A percentile compares a stretch with the other conserved stretches of the same genome.
phyloP scores from a whole-genome alignment of 2,113 vertebrate genomes.

The Shinisaurus crocodilurus region DNA sequence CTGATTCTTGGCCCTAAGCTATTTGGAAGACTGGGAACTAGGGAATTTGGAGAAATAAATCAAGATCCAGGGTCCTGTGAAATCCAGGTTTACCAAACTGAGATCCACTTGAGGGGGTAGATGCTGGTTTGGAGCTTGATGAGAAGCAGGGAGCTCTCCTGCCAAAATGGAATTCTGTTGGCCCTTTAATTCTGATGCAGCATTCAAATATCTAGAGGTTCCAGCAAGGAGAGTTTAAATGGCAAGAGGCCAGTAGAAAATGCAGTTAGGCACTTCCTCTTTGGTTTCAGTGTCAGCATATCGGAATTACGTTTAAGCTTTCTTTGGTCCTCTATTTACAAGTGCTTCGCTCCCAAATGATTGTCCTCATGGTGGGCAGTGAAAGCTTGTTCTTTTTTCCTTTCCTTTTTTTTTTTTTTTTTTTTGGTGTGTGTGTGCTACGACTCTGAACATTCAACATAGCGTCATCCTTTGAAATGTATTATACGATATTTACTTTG shows the following conservation, averaged over 20 bases:
- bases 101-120: background rate
- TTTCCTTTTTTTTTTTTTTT: too few species aligned
- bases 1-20: background rate
- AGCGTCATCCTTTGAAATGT: background rate
- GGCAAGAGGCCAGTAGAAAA: background rate
- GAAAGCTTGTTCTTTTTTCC: background rate
- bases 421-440: too few species aligned
- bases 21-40: background rate
- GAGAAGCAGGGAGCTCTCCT: accelerated
- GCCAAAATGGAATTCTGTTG: background rate
- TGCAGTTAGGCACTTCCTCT: background rate
- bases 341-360: background rate
- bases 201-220: background rate
- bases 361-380: background rate
- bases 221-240: background rate
- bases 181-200: background rate
- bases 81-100: background rate
- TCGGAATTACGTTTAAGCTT: background rate
- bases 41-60: background rate
- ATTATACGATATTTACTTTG: background rate
- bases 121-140: accelerated
- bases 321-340: background rate
- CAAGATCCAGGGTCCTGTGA: background rate
- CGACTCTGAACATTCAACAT: background rate
- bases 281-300: background rate